Evolutionary conservation across 2,113 vertebrate species (phyloP).

Genomic region (Gulo gulo): DNA sequence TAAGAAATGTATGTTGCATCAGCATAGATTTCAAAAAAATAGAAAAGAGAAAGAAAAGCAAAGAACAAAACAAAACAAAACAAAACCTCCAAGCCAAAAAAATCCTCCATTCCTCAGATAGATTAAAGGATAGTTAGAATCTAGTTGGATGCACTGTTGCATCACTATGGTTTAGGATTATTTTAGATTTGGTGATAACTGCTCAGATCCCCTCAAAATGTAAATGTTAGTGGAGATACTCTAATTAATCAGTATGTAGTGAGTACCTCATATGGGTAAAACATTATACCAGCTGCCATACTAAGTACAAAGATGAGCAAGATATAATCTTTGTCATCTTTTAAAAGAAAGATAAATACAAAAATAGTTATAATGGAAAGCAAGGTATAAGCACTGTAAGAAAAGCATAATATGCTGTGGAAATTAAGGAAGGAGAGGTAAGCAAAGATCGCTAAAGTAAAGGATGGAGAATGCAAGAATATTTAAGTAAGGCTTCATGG

Average conservation of each 20-base stretch:
- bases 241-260: not conserved
- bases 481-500: not conserved
- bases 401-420: not conserved
- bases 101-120: not conserved
- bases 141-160: not conserved
- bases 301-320: not conserved
- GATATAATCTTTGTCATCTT: not conserved
- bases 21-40: not conserved
- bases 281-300: not conserved
- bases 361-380: not conserved
- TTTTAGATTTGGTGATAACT: not conserved
- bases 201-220: not conserved
- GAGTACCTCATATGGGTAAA: not conserved
- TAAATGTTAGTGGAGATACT: not conserved
- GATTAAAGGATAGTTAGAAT: not conserved
- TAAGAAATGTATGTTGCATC: not conserved
- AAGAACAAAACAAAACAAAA: not conserved
- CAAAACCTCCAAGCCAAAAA: not conserved
- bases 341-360: not conserved
- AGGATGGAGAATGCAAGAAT: not conserved
- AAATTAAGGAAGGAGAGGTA: not conserved
- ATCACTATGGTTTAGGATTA: not conserved
- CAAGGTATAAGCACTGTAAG: not conserved
- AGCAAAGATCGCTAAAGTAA: not conserved
- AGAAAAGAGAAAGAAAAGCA: conserved; percentile 9